A percentile compares a stretch with the other conserved stretches of the same genome.
These are phyloP conservation scores for Ctenosaura bakeri DNA, from an alignment of 2,797 vertebrate genomes.

Conservation along the genomic window DNA sequence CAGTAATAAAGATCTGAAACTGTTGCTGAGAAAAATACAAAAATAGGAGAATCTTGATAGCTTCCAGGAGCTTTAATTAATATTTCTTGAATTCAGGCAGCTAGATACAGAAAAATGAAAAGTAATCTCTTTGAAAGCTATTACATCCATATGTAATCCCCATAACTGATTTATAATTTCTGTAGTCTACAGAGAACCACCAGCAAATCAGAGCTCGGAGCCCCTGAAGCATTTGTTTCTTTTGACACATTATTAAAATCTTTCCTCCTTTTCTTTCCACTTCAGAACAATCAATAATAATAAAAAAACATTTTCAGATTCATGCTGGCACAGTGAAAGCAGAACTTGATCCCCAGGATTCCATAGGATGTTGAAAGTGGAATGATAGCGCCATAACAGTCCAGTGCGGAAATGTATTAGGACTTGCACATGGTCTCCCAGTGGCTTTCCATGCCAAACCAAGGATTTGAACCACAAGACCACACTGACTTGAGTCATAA, in stretches of 20 bases:
- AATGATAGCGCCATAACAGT: no score
- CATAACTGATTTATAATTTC: not conserved
- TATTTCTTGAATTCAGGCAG: not conserved
- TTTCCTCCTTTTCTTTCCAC: not conserved
- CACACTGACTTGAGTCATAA: no score
- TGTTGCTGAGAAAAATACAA: no score
- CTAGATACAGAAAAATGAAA: not conserved
- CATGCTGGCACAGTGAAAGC: not conserved
- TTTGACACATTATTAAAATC: no score
- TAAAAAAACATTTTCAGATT: not conserved
- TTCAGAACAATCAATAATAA: no score
- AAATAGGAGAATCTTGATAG: not conserved
- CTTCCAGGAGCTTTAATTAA: not conserved
- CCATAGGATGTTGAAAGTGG: no score
- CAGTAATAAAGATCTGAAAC: not conserved
- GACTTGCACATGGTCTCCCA: no score
- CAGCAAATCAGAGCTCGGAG: not conserved
- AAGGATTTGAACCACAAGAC: no score
- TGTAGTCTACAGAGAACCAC: not conserved
- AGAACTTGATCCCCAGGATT: not conserved
- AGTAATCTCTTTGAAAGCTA: not conserved
- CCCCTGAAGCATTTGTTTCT: not conserved
- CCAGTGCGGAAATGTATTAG: no score
- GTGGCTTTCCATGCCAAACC: no score
- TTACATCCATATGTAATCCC: not conserved